Evolutionary conservation across 2,888 invertebrate genomes (phyloP).

Genomic region (Eilema griseolum): DNA sequence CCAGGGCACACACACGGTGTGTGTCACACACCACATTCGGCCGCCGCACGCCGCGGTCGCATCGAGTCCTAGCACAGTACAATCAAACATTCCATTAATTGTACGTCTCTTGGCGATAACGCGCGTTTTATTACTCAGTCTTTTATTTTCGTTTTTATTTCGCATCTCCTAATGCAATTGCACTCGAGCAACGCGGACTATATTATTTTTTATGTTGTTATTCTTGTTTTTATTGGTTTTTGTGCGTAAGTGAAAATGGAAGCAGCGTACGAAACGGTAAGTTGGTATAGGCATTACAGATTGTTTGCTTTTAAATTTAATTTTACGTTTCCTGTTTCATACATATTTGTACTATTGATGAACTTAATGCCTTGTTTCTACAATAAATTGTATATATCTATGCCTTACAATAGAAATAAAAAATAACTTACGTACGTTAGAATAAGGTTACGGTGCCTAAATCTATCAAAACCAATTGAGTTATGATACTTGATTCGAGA

Average conservation of each 20-base stretch:
- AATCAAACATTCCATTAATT: constrained; percentile 82
- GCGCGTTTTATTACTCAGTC: constrained; percentile 78
- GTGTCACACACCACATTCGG: constrained; percentile 52
- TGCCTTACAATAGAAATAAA: not conserved
- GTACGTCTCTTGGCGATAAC: constrained; percentile 78
- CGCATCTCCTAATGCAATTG: constrained; percentile 82
- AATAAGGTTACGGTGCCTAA: constrained; percentile 20
- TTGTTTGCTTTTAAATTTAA: constrained; percentile 25
- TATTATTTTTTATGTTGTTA: constrained; percentile 74
- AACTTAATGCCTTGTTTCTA: not conserved
- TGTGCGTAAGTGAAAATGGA: constrained; percentile 78
- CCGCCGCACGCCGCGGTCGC: constrained; percentile 58
- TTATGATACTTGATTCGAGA: constrained; percentile 48
- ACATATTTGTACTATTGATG: constrained; percentile 13
- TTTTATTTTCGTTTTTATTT: constrained; percentile 82
- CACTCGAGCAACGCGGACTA: constrained; percentile 78
- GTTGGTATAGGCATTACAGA: constrained; percentile 55
- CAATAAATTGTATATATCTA: too few relatives aligned
- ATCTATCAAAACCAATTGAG: constrained; percentile 37
- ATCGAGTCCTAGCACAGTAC: constrained; percentile 55
- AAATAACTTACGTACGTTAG: not conserved
- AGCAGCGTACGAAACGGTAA: constrained; percentile 71
- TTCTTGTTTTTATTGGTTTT: constrained; percentile 74
- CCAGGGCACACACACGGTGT: constrained; percentile 18
- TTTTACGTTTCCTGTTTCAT: constrained; percentile 24